Evolutionary conservation across 30 jellyfish, hydroid and myxozoan genomes (phyloP), one percentile per base, ranked within the genome.

Genomic region (Mastigias papua): DNA sequence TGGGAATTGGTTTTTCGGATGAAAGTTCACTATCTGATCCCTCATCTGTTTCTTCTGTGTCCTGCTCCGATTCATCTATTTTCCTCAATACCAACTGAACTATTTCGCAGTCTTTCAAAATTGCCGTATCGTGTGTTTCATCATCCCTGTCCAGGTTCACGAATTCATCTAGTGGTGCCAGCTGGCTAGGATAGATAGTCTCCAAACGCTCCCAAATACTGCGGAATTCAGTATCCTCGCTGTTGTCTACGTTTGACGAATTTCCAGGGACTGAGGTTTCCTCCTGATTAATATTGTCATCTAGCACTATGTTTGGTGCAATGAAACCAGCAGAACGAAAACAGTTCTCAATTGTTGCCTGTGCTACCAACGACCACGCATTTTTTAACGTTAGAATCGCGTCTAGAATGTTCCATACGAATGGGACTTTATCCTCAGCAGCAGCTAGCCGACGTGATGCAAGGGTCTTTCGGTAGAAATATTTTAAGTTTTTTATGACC

Each of bases 381-480:
- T 9, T n/a, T 69, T 69, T 69, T 10, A 69, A 20, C 27, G 80
- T 32, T 20, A 69, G 7, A 25, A 69, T 69, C 42, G 80, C 67
- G 5, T 69, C 69, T n/a, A 69, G 80, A 69, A 69, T 69, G 80
- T 69, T 69, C 80, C 80, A 69, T 28, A 11, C 20, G 58, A 69
- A 69, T n/a, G 42, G 42, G 50, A 30, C 50, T 9, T 69, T 30
- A 69, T 25, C 80, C 34, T 69, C 80, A n/a, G 80, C 58, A 34
- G 80, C 80, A 7, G 50, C 80, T 69, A 69, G 50, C 27, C 20
- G 80, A 69, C 80, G 67, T 25, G 80, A 9, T n/a, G 50, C 80
- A 25, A 69, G 80, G 50, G 50, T 69, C 50, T 23, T 25, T 25
- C 50, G 67, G 10, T 69, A 5, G 20, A n/a, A 30, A 25, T n/a